A percentile compares a stretch with the other conserved stretches of the same genome.
phyloP scores from a whole-genome alignment of 2,113 vertebrate species.

The Megaceryle maxima region DNA sequence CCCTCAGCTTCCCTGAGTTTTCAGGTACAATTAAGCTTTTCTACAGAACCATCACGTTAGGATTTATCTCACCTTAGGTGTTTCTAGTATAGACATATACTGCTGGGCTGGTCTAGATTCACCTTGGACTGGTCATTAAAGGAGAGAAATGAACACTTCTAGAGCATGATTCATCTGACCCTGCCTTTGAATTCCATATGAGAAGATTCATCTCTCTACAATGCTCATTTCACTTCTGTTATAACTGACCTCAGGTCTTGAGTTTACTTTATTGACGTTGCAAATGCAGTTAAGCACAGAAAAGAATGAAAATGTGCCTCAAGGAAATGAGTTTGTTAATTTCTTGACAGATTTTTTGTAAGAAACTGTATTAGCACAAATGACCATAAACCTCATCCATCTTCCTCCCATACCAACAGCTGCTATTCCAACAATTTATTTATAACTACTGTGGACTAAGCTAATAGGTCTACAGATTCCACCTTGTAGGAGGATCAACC shows the following conservation, averaged over 20 bases:
- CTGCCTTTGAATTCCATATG: neutral
- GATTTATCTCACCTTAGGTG: neutral
- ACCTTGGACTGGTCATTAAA: neutral
- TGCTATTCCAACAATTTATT: neutral
- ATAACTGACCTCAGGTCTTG: neutral
- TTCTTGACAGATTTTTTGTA: neutral
- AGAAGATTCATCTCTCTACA: neutral
- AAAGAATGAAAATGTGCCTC: neutral
- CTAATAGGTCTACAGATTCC: neutral
- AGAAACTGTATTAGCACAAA: neutral
- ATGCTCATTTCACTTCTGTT: neutral
- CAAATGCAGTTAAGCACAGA: neutral
- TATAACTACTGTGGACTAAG: neutral
- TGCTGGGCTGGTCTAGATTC: slow-evolving; percentile 28
- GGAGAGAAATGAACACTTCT: neutral
- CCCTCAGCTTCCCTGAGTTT: neutral
- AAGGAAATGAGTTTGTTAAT: neutral
- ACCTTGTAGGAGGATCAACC: neutral
- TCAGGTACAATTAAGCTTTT: neutral
- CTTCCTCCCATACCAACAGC: neutral
- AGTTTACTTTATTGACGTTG: neutral
- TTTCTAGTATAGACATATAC: neutral
- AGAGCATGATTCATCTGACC: neutral
- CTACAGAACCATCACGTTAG: neutral
- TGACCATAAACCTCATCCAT: neutral